Percentiles rank a stretch among this genome's conserved stretches.
Evolutionary conservation across 2,113 vertebrate genomes (phyloP).

Genomic region (Pachycephala philippinensis): DNA sequence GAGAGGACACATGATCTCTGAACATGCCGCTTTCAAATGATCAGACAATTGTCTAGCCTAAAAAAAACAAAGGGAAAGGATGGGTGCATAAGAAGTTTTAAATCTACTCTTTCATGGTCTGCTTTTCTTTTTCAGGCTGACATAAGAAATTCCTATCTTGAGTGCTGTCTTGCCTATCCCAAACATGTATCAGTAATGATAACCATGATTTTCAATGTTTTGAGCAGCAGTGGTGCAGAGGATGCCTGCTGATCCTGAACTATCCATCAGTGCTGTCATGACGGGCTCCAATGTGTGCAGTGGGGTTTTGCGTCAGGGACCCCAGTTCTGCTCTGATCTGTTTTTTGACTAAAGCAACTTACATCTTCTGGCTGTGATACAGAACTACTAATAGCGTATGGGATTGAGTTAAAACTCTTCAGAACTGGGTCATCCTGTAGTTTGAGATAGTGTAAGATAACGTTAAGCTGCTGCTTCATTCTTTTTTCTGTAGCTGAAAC

Average conservation of each 20-base stretch:
- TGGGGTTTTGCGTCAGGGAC: fast-evolving
- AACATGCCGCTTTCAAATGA: background rate
- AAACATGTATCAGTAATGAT: background rate
- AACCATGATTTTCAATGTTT: background rate
- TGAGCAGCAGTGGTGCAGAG: background rate
- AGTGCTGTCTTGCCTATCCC: background rate
- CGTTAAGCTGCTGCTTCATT: background rate
- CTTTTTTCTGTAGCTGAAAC: background rate
- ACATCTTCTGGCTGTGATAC: background rate
- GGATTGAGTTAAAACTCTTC: background rate
- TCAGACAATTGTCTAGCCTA: background rate
- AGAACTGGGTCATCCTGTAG: background rate
- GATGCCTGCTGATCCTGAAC: background rate
- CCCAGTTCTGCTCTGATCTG: background rate
- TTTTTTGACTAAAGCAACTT: background rate
- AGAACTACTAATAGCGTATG: background rate
- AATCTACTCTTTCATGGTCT: background rate
- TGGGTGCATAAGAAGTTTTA: background rate
- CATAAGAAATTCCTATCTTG: background rate
- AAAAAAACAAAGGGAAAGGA: fast-evolving
- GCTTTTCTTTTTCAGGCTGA: background rate
- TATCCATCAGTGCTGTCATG: fast-evolving
- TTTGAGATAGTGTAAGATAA: background rate
- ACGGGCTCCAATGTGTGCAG: fast-evolving
- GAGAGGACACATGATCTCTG: background rate